Evolutionary conservation across 2,113 vertebrate species (phyloP).

Genomic region (Aptenodytes patagonicus): DNA sequence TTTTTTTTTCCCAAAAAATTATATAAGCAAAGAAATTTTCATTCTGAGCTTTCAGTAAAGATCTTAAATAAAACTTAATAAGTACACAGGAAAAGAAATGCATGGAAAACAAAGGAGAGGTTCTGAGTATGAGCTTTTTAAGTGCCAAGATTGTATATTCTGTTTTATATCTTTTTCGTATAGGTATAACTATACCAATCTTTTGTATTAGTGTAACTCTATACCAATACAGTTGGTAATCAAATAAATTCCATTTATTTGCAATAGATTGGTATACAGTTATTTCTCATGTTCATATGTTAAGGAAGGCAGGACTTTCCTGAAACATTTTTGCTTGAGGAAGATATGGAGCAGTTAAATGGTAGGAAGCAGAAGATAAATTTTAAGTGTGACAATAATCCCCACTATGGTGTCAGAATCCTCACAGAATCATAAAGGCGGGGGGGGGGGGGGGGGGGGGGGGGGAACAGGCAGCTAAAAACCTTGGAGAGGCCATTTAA

Average conservation of each 20-base stretch:
- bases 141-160: background rate
- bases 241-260: background rate
- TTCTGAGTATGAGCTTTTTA: background rate
- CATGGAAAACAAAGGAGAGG: background rate
- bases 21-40: background rate
- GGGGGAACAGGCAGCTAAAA: background rate
- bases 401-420: background rate
- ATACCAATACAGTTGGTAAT: background rate
- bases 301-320: background rate
- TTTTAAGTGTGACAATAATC: background rate
- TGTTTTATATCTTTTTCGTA: background rate
- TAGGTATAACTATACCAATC: background rate
- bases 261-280: background rate
- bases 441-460: accelerated
- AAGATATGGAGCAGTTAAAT: background rate
- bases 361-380: background rate
- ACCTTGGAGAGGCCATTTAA: background rate
- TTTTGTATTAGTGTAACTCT: background rate
- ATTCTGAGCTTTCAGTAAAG: background rate
- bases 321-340: background rate
- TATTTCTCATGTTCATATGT: background rate
- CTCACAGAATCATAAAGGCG: background rate
- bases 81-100: background rate
- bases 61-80: background rate
- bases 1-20: background rate